Conservation (phyloP, 2,888 invertebrate species). For the Polydesmus complanatus region DNA sequence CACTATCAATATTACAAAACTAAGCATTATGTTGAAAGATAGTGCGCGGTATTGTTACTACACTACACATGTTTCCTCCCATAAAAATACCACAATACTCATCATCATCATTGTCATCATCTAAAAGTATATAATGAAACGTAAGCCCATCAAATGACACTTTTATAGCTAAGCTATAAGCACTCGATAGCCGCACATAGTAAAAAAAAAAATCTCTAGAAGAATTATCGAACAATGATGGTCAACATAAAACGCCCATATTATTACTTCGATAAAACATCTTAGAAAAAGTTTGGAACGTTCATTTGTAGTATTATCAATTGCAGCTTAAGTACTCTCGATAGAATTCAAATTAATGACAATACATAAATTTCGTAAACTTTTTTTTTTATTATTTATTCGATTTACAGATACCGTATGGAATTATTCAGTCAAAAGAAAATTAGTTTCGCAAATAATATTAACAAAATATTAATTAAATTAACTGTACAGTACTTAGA, state of each 20-base stretch:
- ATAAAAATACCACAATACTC: background rate
- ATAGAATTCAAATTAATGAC: too few species aligned
- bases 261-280: background rate
- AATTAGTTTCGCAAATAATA: too few species aligned
- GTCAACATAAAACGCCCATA: background rate
- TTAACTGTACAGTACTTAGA: too few species aligned
- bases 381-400: too few species aligned
- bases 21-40: background rate
- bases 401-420: too few species aligned
- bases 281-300: too few species aligned
- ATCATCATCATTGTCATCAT: background rate
- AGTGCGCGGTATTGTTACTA: background rate
- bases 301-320: too few species aligned
- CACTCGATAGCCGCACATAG: background rate
- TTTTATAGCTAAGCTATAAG: background rate
- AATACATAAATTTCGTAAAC: too few species aligned
- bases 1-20: background rate
- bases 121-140: background rate
- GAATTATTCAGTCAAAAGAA: too few species aligned
- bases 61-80: background rate
- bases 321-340: too few species aligned
- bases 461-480: too few species aligned
- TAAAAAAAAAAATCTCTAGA: background rate
- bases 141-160: background rate
- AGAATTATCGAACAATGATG: background rate